Conservation (phyloP, 2,797 vertebrate species). For the Coilia nasus region DNA sequence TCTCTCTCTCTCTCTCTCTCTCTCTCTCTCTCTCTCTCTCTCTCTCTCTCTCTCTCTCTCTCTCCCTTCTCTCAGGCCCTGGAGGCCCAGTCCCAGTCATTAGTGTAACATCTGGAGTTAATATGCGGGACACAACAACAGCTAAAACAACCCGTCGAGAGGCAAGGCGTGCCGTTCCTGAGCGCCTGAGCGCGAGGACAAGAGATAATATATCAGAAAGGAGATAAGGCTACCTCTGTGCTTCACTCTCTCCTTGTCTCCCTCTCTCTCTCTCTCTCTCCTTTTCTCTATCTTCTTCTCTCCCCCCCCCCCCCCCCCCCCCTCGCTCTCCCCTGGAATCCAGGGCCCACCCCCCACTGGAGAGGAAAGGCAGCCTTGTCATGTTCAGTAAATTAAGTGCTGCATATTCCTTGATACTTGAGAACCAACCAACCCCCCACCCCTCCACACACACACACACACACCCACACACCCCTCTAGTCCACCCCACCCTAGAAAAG, state of each 20-base stretch:
- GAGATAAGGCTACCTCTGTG: slow-evolving; percentile 41
- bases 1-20: background rate
- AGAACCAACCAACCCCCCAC: slow-evolving; percentile 38
- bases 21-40: background rate
- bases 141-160: slow-evolving; percentile 45
- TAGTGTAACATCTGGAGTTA: slow-evolving; percentile 57
- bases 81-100: slow-evolving; percentile 39
- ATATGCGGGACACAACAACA: slow-evolving; percentile 51
- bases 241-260: background rate
- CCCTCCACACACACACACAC: background rate
- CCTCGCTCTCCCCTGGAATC: slow-evolving; percentile 34
- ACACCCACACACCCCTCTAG: background rate
- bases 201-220: slow-evolving; percentile 46
- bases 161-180: slow-evolving; percentile 33
- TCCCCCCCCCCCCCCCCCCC: background rate
- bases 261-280: background rate
- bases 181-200: background rate
- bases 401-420: slow-evolving; percentile 34
- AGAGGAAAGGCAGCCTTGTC: slow-evolving; percentile 40
- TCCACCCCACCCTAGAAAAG: background rate
- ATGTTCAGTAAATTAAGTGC: slow-evolving; percentile 39
- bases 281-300: background rate
- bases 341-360: slow-evolving; percentile 31
- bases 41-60: slow-evolving; percentile 1
- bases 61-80: slow-evolving; percentile 20